Conservation (phyloP, 2,888 invertebrate genomes). For the Pyrocoelia pectoralis region DNA sequence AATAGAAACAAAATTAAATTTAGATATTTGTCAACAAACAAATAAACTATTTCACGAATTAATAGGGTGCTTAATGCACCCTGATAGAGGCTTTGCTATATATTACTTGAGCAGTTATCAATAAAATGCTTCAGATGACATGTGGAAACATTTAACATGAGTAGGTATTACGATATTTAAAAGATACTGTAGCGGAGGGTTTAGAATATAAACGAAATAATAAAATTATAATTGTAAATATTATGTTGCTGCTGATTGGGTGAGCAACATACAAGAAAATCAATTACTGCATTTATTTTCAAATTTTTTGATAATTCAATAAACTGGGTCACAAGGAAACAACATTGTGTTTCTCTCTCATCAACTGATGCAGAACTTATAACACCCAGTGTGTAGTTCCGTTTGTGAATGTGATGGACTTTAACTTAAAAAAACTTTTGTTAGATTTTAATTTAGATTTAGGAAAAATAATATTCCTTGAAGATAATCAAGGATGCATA, state of each 20-base stretch:
- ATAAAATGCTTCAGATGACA: no score
- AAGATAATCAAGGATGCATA: slow-evolving; percentile 18
- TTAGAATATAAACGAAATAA: no score
- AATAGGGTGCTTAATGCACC: no score
- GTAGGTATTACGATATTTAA: no score
- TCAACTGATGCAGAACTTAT: not conserved
- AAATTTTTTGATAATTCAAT: not conserved
- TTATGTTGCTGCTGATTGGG: slow-evolving; percentile 6
- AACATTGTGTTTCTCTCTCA: not conserved
- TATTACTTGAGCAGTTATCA: no score
- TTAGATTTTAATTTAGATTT: slow-evolving; percentile 1
- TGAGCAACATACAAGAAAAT: not conserved
- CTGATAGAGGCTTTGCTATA: no score
- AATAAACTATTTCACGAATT: no score
- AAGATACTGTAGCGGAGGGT: no score
- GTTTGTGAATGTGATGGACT: slow-evolving; percentile 4
- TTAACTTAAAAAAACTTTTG: not conserved
- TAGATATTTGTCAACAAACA: no score
- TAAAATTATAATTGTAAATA: not conserved
- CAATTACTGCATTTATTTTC: not conserved
- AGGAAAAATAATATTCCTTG: slow-evolving; percentile 13
- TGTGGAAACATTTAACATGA: no score
- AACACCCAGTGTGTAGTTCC: not conserved
- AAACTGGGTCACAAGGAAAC: not conserved
- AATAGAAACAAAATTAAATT: not conserved